Base-by-base conservation (phyloP, 2,797 vertebrate genomes). In the Benthosema pterotum region DNA sequence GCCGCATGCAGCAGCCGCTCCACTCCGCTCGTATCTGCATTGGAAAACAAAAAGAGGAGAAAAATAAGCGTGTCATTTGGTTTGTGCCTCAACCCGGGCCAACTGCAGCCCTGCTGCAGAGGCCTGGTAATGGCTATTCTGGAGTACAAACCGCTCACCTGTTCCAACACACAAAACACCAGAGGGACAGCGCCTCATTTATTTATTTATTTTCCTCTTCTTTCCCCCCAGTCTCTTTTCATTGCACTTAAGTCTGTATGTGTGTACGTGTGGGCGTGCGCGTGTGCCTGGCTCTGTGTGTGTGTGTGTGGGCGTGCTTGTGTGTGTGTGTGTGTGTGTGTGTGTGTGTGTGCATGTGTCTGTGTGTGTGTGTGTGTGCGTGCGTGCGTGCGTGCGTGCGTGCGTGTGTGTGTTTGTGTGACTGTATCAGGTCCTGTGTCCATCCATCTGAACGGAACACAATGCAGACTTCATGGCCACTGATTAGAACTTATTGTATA, bases 91-190 rank as follows among this genome's bases (percentile, higher is more conserved):
- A 88, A 80, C 84, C 88, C 74, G 78, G 90, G 93, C 93, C 93
- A 94, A 94, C 90, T 91, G 90, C 90, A 90, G 93, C 87, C 91
- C 91, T 89, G 88, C 93, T 92, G 91, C 89, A 93, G 89, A 93
- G 90, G 85, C 88, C 90, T 89, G 91, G 92, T 94, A 94, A 94
- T 94, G 93, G 93, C 92, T 92, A 90, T 93, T 93, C 92, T 94
- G 93, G 93, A 94, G 92, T 90, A 92, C 90, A 93, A 93, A 93
- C 91, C 91, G 86, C 92, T 94, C 93, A 94, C 93, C 93, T 94
- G 93, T 93, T 94, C 93, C 93, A 94, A 93, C 90, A 92, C 88
- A 90, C 90, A 91, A 93, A 93, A 90, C 91, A 91, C 86, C 83
- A 72, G 81, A 89, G 83, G 87, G 87, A 90, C n/a, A n/a, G n/a